Evolutionary conservation across 2,888 invertebrate genomes (phyloP), one percentile per base, ranked within the genome.

Genomic region (Lutraria lutraria): DNA sequence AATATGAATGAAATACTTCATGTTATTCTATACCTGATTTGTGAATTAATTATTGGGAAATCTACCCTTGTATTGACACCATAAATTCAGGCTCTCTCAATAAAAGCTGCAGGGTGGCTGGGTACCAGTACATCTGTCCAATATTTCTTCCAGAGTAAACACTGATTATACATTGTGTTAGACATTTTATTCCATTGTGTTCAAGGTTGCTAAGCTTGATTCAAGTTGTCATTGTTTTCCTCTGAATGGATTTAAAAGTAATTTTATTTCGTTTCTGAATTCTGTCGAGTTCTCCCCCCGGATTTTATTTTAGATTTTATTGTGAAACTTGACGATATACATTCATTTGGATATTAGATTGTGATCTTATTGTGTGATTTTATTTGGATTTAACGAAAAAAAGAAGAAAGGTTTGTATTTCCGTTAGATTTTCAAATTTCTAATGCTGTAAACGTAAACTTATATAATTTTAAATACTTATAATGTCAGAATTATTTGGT

Each of bases 1-100:
- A 83, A 83, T 83, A 83, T n/a, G 52, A 83, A 83, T 68, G 15
- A 72, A 83, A 72, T 72, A 72, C 34, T 72, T 72, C 43, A 54
- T 54, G 29, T 31, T 76, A 76, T 34, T 76, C 76, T 76, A 76
- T 76, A 76, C 19, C 34, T 16, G 76, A 76, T 76, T 76, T 34
- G 34, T 76, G 34, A 76, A 34, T 76, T 43, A 76, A 76, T 76
- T 76, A 76, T 76, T 76, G 76, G 76, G 76, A 76, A 76, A 76
- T 31, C 31, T 34, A 76, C 29, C 31, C 76, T 15, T 19, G 31
- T 76, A 76, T 76, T 76, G 76, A 76, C 76, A 34, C 76, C 0
- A 15, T 76, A 34, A 76, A 34, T 16, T 76, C 76, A 13, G 34
- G 31, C 76, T 25, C 76, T 25, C 76, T 76, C 34, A 15, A 76